These are phyloP conservation scores for Phylloscopus trochilus DNA, from an alignment of 2,113 vertebrate species.

Conservation along the genomic window DNA sequence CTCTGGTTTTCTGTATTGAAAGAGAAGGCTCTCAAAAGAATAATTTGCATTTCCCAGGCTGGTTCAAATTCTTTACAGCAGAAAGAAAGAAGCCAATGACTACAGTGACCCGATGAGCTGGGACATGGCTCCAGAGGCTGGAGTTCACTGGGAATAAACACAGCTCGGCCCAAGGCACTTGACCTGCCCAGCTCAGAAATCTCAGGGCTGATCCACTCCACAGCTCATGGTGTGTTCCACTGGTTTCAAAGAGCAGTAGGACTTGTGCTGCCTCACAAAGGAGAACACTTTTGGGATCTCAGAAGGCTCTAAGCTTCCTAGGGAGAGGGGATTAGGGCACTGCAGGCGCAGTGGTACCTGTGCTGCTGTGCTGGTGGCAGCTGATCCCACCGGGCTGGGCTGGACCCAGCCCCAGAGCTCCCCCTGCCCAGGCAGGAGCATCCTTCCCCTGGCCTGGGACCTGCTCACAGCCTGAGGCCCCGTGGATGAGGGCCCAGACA, in stretches of 20 bases:
- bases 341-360: not conserved
- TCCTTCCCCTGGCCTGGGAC: not conserved
- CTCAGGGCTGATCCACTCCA: not conserved
- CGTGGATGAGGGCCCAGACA: fast-evolving
- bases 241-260: not conserved
- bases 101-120: not conserved
- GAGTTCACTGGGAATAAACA: not conserved
- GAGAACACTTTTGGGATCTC: not conserved
- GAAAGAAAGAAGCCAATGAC: not conserved
- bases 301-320: not conserved
- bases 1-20: not conserved
- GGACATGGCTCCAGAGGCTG: not conserved
- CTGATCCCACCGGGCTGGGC: not conserved
- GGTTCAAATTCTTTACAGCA: not conserved
- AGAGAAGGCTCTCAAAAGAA: not conserved
- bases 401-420: not conserved
- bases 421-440: not conserved
- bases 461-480: not conserved
- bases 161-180: not conserved
- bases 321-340: not conserved
- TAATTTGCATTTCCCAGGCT: not conserved
- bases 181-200: not conserved
- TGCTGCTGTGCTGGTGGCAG: not conserved
- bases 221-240: not conserved
- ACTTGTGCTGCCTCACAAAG: not conserved